Evolutionary conservation across 2,113 vertebrate species (phyloP), one percentile per base, ranked within the genome.

Genomic region (Clarias gariepinus): DNA sequence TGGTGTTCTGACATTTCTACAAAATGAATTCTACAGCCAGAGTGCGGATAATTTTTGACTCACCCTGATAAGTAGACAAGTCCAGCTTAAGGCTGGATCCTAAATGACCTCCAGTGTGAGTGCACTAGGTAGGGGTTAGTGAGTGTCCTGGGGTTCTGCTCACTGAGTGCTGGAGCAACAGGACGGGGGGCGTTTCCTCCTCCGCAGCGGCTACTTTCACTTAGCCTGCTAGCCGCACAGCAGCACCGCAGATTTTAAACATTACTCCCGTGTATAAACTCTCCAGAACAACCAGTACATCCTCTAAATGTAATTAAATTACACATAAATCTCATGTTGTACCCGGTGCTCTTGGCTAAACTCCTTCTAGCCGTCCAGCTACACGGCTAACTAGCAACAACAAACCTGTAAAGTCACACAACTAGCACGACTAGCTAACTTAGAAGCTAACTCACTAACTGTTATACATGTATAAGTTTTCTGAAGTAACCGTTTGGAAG

Each of bases 141-240:
- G 47, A 47, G 47, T 47, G 47, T 47, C 47, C 8, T 47, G 47
- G 47, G 47, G 47, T 47, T 47, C 47, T 8, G 47, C 47, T 79
- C 53, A 1, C 19, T 33, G 4, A 30, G 36, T 7, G 7, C 21
- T 1, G 23, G 41, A 76, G 73, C 73, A 52, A 58, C 53, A 79
- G 16, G 66, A n/a, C 82, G 41, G 82, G 82, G 82, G 82, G 82
- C 82, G 82, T 84, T 84, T 71, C 82, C 82, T 18, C 53, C 61
- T 68, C 36, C 36, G 4, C 33, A 36, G 60, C 81, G 23, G 3
- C 2, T 21, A 66, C 82, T 84, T 84, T 84, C 82, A 58, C 7
- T 84, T 84, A 71, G 52, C 63, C n/a, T 33, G 28, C 52, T 53
- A 83, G 47, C 16, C 52, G 25, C 25, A 73, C 21, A 12, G 15